phyloP scores from a whole-genome alignment of 2,888 invertebrate species.

The Mycalesis mineus region DNA sequence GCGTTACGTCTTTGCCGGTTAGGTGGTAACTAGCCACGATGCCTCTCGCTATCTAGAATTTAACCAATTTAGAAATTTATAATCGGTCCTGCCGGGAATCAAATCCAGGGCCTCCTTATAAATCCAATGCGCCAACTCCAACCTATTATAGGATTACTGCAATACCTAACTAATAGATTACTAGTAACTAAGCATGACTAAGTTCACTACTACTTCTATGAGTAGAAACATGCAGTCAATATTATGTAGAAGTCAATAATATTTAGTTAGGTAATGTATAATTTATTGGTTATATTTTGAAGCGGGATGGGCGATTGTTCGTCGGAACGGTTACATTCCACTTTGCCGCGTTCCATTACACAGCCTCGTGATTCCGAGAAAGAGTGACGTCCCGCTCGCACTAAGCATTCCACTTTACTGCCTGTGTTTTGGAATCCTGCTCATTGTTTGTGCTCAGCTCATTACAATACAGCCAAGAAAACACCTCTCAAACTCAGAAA shows the following conservation, averaged over 20 bases:
- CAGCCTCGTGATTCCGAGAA: slow-evolving; percentile 69
- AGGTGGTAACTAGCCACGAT: too few relatives aligned
- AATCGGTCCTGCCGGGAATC: too few relatives aligned
- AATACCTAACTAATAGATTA: too few relatives aligned
- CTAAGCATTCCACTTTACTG: slow-evolving; percentile 63
- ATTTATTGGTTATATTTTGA: slow-evolving; percentile 31
- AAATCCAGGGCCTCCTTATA: too few relatives aligned
- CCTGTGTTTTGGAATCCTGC: slow-evolving; percentile 69
- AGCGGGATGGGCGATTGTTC: slow-evolving; percentile 38
- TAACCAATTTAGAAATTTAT: too few relatives aligned
- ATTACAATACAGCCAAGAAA: slow-evolving; percentile 63
- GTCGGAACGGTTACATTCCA: slow-evolving; percentile 60
- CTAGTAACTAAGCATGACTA: neutral
- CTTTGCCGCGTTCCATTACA: slow-evolving; percentile 63
- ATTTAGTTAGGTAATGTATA: slow-evolving; percentile 9
- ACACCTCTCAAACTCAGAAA: slow-evolving; percentile 41
- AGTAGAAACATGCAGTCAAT: too few relatives aligned
- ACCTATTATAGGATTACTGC: too few relatives aligned
- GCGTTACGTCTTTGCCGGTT: too few relatives aligned
- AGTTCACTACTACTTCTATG: too few relatives aligned
- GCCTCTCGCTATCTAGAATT: too few relatives aligned
- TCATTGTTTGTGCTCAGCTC: slow-evolving; percentile 67
- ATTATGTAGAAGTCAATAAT: neutral
- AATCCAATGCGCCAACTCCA: too few relatives aligned
- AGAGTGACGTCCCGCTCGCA: slow-evolving; percentile 68